These are phyloP conservation scores for Eucidaris tribuloides DNA, from an alignment of 35 echinoderm and acorn worm species.

Conservation along the genomic window DNA sequence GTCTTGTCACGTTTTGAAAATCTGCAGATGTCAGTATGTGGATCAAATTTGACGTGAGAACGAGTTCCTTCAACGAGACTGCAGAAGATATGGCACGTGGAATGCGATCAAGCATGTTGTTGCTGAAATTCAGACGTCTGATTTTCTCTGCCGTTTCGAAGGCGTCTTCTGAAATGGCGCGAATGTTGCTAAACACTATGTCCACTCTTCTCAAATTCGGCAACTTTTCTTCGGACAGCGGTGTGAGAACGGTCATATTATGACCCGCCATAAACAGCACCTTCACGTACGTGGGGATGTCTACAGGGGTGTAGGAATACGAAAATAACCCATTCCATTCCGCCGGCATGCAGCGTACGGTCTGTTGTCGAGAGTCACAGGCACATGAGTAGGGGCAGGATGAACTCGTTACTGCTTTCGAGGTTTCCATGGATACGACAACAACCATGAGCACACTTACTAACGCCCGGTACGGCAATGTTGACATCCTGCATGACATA, in stretches of 20 bases:
- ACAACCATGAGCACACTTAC: background rate
- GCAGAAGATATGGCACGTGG: slow-evolving; percentile 6
- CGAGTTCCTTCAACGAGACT: slow-evolving; percentile 32
- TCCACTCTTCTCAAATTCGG: slow-evolving; percentile 5
- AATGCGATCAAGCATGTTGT: slow-evolving; percentile 24
- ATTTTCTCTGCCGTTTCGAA: slow-evolving; percentile 17
- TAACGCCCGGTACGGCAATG: background rate
- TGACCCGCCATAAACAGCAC: background rate
- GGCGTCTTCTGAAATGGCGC: slow-evolving; percentile 29
- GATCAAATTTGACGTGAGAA: slow-evolving; percentile 28
- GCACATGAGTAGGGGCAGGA: background rate
- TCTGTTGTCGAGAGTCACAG: slow-evolving; percentile 6
- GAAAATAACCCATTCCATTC: background rate
- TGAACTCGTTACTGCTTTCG: background rate
- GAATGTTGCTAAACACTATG: slow-evolving; percentile 12
- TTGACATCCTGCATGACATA: background rate
- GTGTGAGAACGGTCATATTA: background rate
- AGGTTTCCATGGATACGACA: slow-evolving; percentile 11
- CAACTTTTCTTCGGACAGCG: background rate
- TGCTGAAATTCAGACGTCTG: slow-evolving; percentile 40
- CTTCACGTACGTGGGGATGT: background rate
- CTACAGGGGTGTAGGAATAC: background rate
- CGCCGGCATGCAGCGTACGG: background rate
- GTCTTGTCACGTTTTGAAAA: slow-evolving; percentile 46
- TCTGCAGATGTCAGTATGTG: background rate